Percentiles rank a stretch among this genome's conserved stretches.
Evolutionary conservation across 2,113 vertebrate genomes (phyloP).

Genomic region (Helogale parvula): DNA sequence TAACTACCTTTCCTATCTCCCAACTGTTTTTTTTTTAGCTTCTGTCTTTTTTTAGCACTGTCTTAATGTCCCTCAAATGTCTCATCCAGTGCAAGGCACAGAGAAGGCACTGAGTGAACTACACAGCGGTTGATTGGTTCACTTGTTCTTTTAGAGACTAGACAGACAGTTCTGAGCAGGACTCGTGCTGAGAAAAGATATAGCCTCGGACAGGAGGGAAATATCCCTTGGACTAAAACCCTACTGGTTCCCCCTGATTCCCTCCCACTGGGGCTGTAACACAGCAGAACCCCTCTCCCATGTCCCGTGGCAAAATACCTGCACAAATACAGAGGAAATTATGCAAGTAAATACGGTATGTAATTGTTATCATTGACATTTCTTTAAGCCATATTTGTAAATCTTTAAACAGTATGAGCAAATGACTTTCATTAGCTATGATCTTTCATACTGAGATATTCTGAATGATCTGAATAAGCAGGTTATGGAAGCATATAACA

Average conservation of each 20-base stretch:
- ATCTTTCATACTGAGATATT: conserved; percentile 74
- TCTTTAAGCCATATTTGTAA: conserved; percentile 66
- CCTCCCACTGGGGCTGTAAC: neutral
- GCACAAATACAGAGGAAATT: conserved; percentile 58
- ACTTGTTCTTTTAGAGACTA: neutral
- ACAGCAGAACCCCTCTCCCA: neutral
- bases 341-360: conserved; percentile 67
- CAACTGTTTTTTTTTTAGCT: neutral
- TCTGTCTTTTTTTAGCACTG: neutral
- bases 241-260: neutral
- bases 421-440: conserved; percentile 69
- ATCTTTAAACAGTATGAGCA: conserved; percentile 74
- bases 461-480: conserved; percentile 82
- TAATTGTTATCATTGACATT: conserved; percentile 65
- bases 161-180: neutral
- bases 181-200: neutral
- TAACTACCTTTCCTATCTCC: neutral
- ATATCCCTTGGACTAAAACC: neutral
- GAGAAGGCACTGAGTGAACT: neutral
- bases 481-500: conserved; percentile 81
- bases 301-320: conserved; percentile 25
- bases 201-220: neutral
- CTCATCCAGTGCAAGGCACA: neutral
- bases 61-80: neutral
- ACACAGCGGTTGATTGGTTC: neutral